phyloP scores from a whole-genome alignment of 2,797 vertebrate species.

The Darevskia mixta region DNA sequence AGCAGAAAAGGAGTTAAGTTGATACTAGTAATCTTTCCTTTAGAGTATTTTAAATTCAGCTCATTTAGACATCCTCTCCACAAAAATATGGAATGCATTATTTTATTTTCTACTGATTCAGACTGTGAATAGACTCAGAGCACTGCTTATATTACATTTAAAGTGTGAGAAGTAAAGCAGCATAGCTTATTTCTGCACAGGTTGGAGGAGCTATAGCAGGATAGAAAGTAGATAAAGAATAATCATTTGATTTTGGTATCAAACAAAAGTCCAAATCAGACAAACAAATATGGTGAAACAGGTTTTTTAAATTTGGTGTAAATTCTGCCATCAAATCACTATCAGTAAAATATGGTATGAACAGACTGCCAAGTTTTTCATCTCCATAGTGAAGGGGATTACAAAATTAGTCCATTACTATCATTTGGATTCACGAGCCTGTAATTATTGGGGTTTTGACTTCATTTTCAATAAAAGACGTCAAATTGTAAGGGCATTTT shows the following conservation, averaged over 20 bases:
- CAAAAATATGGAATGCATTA: not conserved
- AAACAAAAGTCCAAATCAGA: not conserved
- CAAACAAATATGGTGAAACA: not conserved
- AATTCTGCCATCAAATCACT: not conserved
- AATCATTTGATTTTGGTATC: not conserved
- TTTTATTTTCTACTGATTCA: not conserved
- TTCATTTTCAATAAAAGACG: not conserved
- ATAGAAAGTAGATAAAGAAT: not conserved
- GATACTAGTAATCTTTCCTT: not conserved
- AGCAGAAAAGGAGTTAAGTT: conserved; percentile 21
- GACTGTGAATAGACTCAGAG: not conserved
- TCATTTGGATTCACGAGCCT: not conserved
- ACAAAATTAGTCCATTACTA: not conserved
- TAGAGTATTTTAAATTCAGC: conserved; percentile 22
- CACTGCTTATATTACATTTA: not conserved
- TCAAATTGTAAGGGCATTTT: not conserved
- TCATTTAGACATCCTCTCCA: conserved; percentile 31
- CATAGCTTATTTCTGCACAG: not conserved
- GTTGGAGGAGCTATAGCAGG: not conserved
- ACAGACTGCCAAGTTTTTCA: not conserved
- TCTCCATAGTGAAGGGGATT: not conserved
- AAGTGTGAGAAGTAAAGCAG: not conserved
- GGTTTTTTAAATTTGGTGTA: not conserved
- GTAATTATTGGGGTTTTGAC: not conserved
- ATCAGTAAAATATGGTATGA: not conserved